Evolutionary conservation across 2,888 invertebrate genomes (phyloP).

Genomic region (Sepioteuthis lessoniana): DNA sequence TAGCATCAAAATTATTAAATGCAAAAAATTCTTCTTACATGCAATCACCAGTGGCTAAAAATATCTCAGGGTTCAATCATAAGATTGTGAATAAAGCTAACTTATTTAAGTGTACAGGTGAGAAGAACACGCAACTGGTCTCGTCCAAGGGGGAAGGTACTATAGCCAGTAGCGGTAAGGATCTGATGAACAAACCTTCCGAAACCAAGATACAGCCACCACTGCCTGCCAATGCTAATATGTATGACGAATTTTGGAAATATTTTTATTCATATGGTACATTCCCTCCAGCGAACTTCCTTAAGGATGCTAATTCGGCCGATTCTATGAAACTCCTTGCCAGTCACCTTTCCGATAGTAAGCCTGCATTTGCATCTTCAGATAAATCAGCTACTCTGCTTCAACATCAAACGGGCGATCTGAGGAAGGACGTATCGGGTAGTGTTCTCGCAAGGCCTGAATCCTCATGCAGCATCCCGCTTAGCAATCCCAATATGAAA

Average conservation of each 20-base stretch:
- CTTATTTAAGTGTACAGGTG: neutral
- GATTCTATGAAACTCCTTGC: slow-evolving; percentile 14
- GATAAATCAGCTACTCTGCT: neutral
- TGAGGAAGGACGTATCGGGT: neutral
- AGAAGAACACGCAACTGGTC: neutral
- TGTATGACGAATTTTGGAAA: slow-evolving; percentile 68
- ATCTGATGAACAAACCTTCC: neutral
- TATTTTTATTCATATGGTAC: slow-evolving; percentile 66
- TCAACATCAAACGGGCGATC: neutral
- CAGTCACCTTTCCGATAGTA: neutral
- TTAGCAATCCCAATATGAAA: neutral
- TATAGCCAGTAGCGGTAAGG: neutral
- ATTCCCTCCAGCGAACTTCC: slow-evolving; percentile 64
- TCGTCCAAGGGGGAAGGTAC: neutral
- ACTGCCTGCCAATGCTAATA: slow-evolving; percentile 52
- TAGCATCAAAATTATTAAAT: slow-evolving; percentile 16
- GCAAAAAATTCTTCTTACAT: neutral
- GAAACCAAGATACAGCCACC: slow-evolving; percentile 56
- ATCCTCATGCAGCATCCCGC: neutral
- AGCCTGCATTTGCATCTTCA: neutral
- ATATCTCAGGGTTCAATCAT: slow-evolving; percentile 39
- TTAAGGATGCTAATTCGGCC: slow-evolving; percentile 48
- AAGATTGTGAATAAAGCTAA: neutral
- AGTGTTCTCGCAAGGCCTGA: neutral
- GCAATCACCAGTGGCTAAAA: neutral